Conservation (phyloP, 2,113 vertebrate species). For the Cyphomyrus plagiostoma region DNA sequence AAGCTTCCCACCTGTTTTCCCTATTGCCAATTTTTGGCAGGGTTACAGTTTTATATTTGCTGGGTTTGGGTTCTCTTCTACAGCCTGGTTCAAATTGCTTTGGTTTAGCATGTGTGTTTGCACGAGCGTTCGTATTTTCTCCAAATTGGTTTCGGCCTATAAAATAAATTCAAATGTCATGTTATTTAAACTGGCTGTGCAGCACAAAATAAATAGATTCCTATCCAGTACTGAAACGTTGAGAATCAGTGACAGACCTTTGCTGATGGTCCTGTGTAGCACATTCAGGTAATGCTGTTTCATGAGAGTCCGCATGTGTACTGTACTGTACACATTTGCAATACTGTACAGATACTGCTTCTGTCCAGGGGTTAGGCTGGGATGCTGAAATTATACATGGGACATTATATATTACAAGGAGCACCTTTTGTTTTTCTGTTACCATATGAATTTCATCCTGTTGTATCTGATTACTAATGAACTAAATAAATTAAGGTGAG, state of each 20-base stretch:
- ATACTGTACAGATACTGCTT: slow-evolving; percentile 57
- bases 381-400: slow-evolving; percentile 48
- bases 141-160: neutral
- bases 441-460: neutral
- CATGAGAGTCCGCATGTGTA: slow-evolving; percentile 55
- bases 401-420: neutral
- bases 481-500: neutral
- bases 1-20: slow-evolving; percentile 20
- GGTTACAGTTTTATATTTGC: slow-evolving; percentile 1
- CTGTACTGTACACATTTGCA: slow-evolving; percentile 57
- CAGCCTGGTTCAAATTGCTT: neutral
- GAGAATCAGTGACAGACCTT: slow-evolving; percentile 33
- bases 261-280: slow-evolving; percentile 36
- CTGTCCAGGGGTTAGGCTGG: slow-evolving; percentile 51
- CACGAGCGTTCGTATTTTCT: neutral
- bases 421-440: neutral
- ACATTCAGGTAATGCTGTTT: slow-evolving; percentile 54
- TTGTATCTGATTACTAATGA: neutral
- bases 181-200: neutral
- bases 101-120: slow-evolving; percentile 1
- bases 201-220: neutral
- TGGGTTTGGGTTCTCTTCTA: neutral
- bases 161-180: neutral
- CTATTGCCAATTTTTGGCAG: slow-evolving; percentile 20
- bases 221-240: neutral